These are phyloP conservation scores for Meda fulgida DNA, from an alignment of 2,797 vertebrate genomes.

Conservation along the genomic window DNA sequence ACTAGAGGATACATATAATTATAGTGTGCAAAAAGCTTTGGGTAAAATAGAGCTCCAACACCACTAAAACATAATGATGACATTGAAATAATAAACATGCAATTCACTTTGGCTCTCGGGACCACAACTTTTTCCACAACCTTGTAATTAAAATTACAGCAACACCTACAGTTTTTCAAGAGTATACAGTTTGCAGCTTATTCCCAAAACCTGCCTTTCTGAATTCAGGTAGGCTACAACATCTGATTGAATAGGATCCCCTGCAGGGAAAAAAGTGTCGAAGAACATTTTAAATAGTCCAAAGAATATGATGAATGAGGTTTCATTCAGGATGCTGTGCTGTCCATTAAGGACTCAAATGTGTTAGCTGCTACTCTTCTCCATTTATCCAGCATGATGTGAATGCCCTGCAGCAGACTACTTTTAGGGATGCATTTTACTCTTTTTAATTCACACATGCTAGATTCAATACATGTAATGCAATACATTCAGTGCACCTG, in stretches of 20 bases:
- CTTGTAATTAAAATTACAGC: not conserved
- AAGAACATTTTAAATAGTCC: not conserved
- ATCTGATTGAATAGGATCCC: not conserved
- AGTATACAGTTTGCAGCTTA: not conserved
- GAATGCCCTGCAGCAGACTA: slow-evolving; percentile 12
- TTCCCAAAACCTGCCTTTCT: slow-evolving; percentile 9
- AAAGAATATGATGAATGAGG: slow-evolving; percentile 9
- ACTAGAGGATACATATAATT: slow-evolving; percentile 17
- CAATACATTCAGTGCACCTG: not conserved
- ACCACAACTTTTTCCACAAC: slow-evolving; percentile 2
- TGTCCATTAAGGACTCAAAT: slow-evolving; percentile 67
- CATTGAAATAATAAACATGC: slow-evolving; percentile 13
- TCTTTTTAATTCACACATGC: slow-evolving; percentile 1
- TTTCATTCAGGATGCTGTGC: slow-evolving; percentile 12
- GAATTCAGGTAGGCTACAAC: not conserved
- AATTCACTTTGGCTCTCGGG: not conserved
- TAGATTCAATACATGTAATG: slow-evolving; percentile 9
- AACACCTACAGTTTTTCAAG: slow-evolving; percentile 16
- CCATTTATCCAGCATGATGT: slow-evolving; percentile 18
- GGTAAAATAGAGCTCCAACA: not conserved
- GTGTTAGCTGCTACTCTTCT: slow-evolving; percentile 48
- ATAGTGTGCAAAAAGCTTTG: not conserved
- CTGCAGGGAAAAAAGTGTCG: not conserved
- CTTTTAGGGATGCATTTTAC: slow-evolving; percentile 20
- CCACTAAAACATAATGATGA: slow-evolving; percentile 11